Base-by-base conservation (phyloP, 2,797 vertebrate species). In the Vultur gryphus region DNA sequence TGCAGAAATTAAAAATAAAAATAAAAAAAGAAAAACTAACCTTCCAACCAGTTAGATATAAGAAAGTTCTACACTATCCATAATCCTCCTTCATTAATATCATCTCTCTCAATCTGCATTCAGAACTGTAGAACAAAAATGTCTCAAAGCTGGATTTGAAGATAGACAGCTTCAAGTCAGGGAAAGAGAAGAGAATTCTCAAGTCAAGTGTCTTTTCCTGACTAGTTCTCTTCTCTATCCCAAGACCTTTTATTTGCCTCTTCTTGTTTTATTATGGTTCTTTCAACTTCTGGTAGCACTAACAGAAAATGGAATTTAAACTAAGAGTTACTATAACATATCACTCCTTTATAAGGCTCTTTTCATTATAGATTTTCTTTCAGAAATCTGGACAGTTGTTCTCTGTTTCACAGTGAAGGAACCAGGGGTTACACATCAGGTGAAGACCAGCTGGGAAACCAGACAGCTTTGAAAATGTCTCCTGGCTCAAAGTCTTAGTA, bases 361-460 rank as follows among this genome's bases (percentile, higher is more conserved):
- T 83, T 58, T 59, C 31, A 55, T 44, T 59, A 29, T 3, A 77
- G 25, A 35, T 55, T 80, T 79, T 46, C 23, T 69, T 87, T 61
- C 0, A 1, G 16, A 66, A 4, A 77, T 39, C 20, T 83, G 1
- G 0, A 62, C 5, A n/a, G 16, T 4, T 58, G 14, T n/a, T 83
- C 37, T 49, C 5, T 33, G 9, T 71, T 96, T 85, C 26, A 71
- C 1, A 2, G 20, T 7, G 13, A 39, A 44, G 24, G 65, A 87
- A 67, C 19, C 7, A 52, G 6, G 4, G 15, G 21, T 57, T 76
- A 33, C 7, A 7, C 4, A 41, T 46, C 79, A 75, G 61, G 18
- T 52, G 64, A 94, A 84, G 33, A 76, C 12, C n/a, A 49, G 16
- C 3, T 49, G 26, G n/a, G 67, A 89, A 87, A 84, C 1, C 1